These are phyloP conservation scores for Leptoteleia sp. DNA, from an alignment of 1,140 invertebrate genomes.

Conservation along the genomic window DNA sequence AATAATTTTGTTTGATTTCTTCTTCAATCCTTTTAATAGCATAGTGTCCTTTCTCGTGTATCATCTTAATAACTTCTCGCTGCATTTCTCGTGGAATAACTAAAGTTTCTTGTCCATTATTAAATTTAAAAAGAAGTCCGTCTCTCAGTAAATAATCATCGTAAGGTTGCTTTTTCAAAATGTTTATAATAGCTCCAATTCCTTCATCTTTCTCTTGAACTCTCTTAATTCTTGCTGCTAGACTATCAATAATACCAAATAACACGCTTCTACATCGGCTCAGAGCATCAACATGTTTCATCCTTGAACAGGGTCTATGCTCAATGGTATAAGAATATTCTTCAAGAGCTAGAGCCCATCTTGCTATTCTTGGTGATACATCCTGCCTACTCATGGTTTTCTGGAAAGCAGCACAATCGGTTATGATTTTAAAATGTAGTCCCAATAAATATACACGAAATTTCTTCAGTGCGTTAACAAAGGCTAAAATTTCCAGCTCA, in stretches of 20 bases:
- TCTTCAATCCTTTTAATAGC: too few relatives aligned
- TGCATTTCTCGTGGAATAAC: background rate
- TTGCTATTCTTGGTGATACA: background rate
- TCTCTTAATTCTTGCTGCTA: background rate
- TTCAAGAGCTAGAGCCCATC: slow-evolving; percentile 4
- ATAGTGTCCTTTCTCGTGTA: too few relatives aligned
- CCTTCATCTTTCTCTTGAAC: slow-evolving; percentile 5
- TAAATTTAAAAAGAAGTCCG: slow-evolving; percentile 5
- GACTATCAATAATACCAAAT: background rate
- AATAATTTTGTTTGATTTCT: too few relatives aligned
- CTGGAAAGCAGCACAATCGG: slow-evolving; percentile 2
- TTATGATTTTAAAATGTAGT: slow-evolving; percentile 3
- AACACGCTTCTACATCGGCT: background rate
- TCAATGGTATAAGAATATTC: slow-evolving; percentile 2
- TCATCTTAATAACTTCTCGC: too few relatives aligned
- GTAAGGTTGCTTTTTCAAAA: background rate
- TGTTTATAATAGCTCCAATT: background rate
- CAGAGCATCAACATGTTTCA: slow-evolving; percentile 4
- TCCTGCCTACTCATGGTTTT: slow-evolving; percentile 2
- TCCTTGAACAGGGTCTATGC: background rate
- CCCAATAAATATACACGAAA: slow-evolving; percentile 4
- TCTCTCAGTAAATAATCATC: slow-evolving; percentile 1
- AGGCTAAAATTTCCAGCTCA: slow-evolving; percentile 1
- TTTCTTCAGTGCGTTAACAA: background rate
- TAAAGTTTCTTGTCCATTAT: slow-evolving; percentile 4